A percentile compares a stretch with the other conserved stretches of the same genome.
Evolutionary conservation across 2,797 vertebrate genomes (phyloP).

Genomic region (Myotis findleyi): DNA sequence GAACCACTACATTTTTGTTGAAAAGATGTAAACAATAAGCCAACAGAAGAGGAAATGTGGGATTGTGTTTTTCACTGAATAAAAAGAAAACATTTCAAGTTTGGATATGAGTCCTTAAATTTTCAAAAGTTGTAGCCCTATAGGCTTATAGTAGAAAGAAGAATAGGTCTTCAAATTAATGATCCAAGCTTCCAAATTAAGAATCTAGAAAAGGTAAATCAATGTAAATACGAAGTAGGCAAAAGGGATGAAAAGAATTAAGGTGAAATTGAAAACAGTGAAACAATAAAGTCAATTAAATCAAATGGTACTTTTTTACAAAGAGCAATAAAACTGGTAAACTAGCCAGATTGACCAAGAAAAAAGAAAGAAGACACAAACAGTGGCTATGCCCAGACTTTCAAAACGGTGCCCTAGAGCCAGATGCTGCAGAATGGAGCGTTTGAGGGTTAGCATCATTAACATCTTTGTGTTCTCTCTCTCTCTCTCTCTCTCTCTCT

Average conservation of each 20-base stretch:
- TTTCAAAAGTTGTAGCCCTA: neutral
- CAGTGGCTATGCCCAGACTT: neutral
- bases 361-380: neutral
- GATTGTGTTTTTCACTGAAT: neutral
- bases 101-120: neutral
- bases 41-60: neutral
- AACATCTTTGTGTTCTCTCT: neutral
- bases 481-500: neutral
- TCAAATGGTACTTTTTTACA: neutral
- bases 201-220: neutral
- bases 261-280: neutral
- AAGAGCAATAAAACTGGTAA: neutral
- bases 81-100: neutral
- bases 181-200: neutral
- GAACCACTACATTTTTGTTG: neutral
- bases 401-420: neutral
- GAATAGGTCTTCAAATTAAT: neutral
- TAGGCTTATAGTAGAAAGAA: neutral
- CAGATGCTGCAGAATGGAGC: neutral
- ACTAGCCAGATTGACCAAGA: neutral
- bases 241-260: neutral
- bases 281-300: neutral
- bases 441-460: neutral
- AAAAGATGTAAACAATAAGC: neutral
- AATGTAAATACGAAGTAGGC: neutral